A percentile compares a stretch with the other conserved stretches of the same genome.
These are phyloP conservation scores for Rhimphoctona megacephalus DNA, from an alignment of 2,888 invertebrate genomes.

Conservation along the genomic window DNA sequence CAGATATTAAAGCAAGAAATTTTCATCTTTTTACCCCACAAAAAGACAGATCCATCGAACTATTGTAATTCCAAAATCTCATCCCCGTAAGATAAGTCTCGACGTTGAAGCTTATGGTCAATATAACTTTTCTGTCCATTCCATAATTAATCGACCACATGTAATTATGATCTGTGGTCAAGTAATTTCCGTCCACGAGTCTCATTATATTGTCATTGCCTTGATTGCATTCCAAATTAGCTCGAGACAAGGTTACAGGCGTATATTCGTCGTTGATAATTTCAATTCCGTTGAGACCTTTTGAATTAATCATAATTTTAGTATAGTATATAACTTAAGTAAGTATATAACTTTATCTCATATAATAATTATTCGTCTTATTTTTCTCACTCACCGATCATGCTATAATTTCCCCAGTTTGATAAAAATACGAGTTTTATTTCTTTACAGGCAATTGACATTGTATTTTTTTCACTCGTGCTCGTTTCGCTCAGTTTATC, in stretches of 20 bases:
- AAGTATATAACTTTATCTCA: not conserved
- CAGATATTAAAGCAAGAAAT: not conserved
- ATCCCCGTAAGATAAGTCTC: constrained; percentile 86
- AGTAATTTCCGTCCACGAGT: constrained; percentile 89
- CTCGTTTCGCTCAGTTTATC: constrained; percentile 66
- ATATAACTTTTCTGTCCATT: constrained; percentile 71
- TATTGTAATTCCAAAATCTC: constrained; percentile 94
- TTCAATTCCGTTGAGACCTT: constrained; percentile 79
- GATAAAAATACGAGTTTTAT: constrained; percentile 87
- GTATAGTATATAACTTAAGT: not conserved
- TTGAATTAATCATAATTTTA: not conserved
- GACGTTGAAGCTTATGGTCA: constrained; percentile 72
- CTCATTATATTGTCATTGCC: constrained; percentile 85
- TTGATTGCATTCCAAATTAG: constrained; percentile 70
- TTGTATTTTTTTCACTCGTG: constrained; percentile 67
- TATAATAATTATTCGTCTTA: not conserved
- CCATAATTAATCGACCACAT: constrained; percentile 88
- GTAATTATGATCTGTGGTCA: constrained; percentile 89
- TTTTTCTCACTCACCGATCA: constrained; percentile 85
- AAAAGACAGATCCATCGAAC: constrained; percentile 89
- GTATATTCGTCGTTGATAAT: constrained; percentile 74
- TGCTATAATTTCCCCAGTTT: constrained; percentile 88
- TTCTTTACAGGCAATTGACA: constrained; percentile 81
- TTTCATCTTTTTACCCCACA: constrained; percentile 86
- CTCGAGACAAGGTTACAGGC: constrained; percentile 69